Conservation (phyloP, 1,140 invertebrate genomes). For the Megalopta genalis region DNA sequence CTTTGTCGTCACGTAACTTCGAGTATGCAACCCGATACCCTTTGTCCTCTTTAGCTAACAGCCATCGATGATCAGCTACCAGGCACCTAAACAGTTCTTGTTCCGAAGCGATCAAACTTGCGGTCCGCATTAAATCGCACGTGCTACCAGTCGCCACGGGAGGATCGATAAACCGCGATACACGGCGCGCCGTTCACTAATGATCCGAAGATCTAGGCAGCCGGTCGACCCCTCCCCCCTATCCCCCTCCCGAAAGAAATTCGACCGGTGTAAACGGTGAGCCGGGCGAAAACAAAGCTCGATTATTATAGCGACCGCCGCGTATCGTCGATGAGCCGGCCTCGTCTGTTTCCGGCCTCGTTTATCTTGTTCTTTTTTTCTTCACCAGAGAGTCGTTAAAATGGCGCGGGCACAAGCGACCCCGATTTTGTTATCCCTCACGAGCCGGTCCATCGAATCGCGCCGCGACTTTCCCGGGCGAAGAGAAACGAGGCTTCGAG, state of each 20-base stretch:
- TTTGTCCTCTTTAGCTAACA: conserved; percentile 31
- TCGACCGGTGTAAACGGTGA: too few relatives aligned
- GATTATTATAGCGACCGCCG: too few relatives aligned
- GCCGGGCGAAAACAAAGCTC: too few relatives aligned
- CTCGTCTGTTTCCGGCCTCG: not conserved
- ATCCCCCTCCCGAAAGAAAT: too few relatives aligned
- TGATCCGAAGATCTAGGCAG: not conserved
- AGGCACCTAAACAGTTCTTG: not conserved
- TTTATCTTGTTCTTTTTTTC: conserved; percentile 1
- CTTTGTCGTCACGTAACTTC: conserved; percentile 37
- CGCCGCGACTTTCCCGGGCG: not conserved
- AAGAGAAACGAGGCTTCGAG: too few relatives aligned
- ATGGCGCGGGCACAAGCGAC: too few relatives aligned
- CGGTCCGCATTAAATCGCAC: not conserved
- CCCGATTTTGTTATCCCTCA: not conserved
- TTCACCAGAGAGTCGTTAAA: conserved; percentile 16
- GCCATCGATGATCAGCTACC: conserved; percentile 1
- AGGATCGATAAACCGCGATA: conserved; percentile 2
- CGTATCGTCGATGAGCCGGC: not conserved
- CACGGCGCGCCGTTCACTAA: not conserved
- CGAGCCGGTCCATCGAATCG: not conserved
- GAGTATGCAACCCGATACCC: conserved; percentile 39
- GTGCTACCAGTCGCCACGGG: not conserved
- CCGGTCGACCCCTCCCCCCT: too few relatives aligned
- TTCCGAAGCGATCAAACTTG: conserved; percentile 16